A percentile compares a stretch with the other conserved stretches of the same genome.
Conservation (phyloP, 2,797 vertebrate genomes). For the Eptatretus atami region DNA sequence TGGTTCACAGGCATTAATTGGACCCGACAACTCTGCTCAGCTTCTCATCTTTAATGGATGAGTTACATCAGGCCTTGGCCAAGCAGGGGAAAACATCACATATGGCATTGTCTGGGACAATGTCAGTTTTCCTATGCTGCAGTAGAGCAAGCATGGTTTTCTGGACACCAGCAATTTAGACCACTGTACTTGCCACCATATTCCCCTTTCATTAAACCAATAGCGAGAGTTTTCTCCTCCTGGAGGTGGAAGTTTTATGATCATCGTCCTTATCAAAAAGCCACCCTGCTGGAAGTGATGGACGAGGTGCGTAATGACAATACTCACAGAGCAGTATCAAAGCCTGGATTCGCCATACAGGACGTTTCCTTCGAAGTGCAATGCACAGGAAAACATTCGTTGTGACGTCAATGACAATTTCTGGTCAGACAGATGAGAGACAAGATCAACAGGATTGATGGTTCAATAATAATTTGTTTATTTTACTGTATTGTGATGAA, state of each 20-base stretch:
- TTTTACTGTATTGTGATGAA: too few relatives aligned
- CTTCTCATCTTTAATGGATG: neutral
- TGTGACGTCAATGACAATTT: too few relatives aligned
- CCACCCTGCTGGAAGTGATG: neutral
- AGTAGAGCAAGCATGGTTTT: neutral
- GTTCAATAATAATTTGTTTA: too few relatives aligned
- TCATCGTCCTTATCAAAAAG: neutral
- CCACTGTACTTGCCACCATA: neutral
- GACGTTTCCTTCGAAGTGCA: neutral
- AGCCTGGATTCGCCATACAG: neutral
- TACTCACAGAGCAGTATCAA: neutral
- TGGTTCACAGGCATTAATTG: neutral
- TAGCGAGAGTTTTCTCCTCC: neutral
- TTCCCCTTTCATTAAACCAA: neutral
- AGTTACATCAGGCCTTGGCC: neutral
- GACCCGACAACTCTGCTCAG: neutral
- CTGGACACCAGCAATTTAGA: neutral
- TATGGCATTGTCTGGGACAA: neutral
- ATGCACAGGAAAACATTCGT: too few relatives aligned
- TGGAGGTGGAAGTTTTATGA: constrained; percentile 1
- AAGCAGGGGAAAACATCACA: neutral
- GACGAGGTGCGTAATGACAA: neutral
- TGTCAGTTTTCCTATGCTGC: neutral
- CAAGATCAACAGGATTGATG: too few relatives aligned
- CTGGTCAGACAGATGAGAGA: too few relatives aligned